Conservation (phyloP, 2,888 invertebrate species). For the Molanna angustata region DNA sequence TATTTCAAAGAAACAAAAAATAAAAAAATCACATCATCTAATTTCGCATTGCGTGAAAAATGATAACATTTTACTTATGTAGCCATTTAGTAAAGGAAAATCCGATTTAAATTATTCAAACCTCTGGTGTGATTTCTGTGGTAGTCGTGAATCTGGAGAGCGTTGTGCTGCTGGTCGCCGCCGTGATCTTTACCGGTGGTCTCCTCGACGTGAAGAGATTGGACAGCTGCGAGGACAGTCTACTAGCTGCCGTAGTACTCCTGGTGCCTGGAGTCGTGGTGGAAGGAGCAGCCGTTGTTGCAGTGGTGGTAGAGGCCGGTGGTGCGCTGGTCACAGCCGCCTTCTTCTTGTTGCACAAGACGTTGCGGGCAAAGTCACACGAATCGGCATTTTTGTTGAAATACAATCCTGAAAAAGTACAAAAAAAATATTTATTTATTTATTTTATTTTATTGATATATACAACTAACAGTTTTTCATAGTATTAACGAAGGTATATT, state of each 20-base stretch:
- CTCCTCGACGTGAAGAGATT: conserved; percentile 36
- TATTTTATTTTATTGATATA: no score
- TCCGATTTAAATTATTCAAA: no score
- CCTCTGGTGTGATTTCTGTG: no score
- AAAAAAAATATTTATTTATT: not conserved
- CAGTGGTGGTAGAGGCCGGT: conserved; percentile 50
- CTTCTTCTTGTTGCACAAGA: conserved; percentile 69
- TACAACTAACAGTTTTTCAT: no score
- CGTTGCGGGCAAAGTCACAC: conserved; percentile 89
- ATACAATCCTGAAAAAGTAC: conserved; percentile 63
- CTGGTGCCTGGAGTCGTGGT: conserved; percentile 45
- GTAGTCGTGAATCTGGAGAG: conserved; percentile 39
- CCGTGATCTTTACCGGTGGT: conserved; percentile 41
- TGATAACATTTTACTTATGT: no score
- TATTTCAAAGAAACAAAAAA: no score
- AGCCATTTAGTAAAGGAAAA: no score
- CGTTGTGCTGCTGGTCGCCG: conserved; percentile 42
- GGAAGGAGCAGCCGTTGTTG: conserved; percentile 49
- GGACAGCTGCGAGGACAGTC: conserved; percentile 40
- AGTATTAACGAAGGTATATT: no score
- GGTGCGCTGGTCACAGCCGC: conserved; percentile 48
- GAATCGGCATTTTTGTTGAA: conserved; percentile 91
- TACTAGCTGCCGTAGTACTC: conserved; percentile 44
- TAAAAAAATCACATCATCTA: conserved; percentile 18
- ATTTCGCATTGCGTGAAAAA: not conserved